Evolutionary conservation across 2,113 vertebrate species (phyloP).

Genomic region (Aphyosemion australe): DNA sequence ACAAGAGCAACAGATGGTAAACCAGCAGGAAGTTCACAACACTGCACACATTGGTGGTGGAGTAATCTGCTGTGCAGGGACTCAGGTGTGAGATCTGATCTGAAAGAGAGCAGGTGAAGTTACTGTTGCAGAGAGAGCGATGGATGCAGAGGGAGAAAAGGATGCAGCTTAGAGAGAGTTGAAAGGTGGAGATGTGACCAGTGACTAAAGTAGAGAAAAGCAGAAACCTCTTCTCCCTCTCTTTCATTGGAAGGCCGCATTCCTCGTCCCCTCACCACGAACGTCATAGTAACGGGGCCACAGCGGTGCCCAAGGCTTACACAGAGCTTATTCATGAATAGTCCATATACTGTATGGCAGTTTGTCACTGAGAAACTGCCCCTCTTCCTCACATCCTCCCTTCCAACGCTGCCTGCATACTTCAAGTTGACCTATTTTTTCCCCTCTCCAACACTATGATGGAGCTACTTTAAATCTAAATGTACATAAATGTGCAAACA

Average conservation of each 20-base stretch:
- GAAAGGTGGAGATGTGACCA: slow-evolving; percentile 71
- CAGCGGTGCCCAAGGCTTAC: slow-evolving; percentile 72
- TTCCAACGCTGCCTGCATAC: slow-evolving; percentile 47
- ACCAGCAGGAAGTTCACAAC: slow-evolving; percentile 61
- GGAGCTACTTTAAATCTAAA: slow-evolving; percentile 32
- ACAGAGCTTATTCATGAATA: slow-evolving; percentile 79
- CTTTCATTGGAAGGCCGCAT: slow-evolving; percentile 70
- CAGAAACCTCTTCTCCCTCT: slow-evolving; percentile 40
- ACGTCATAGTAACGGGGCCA: slow-evolving; percentile 76
- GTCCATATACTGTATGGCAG: slow-evolving; percentile 76
- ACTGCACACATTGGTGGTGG: slow-evolving; percentile 16
- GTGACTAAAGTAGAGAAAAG: slow-evolving; percentile 68
- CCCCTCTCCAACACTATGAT: slow-evolving; percentile 52
- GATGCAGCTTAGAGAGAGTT: slow-evolving; percentile 13
- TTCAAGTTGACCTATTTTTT: slow-evolving; percentile 72
- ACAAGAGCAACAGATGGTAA: slow-evolving; percentile 68
- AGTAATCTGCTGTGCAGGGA: slow-evolving; percentile 40
- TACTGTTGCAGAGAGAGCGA: slow-evolving; percentile 2
- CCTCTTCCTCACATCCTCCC: slow-evolving; percentile 41
- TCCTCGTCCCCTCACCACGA: slow-evolving; percentile 65
- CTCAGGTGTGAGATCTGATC: slow-evolving; percentile 59
- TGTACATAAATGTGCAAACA: slow-evolving; percentile 20
- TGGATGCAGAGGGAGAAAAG: slow-evolving; percentile 3
- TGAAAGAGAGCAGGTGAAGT: slow-evolving; percentile 57
- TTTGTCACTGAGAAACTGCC: slow-evolving; percentile 68